Conservation (phyloP, 2,888 invertebrate species). For the Acleris laterana region DNA sequence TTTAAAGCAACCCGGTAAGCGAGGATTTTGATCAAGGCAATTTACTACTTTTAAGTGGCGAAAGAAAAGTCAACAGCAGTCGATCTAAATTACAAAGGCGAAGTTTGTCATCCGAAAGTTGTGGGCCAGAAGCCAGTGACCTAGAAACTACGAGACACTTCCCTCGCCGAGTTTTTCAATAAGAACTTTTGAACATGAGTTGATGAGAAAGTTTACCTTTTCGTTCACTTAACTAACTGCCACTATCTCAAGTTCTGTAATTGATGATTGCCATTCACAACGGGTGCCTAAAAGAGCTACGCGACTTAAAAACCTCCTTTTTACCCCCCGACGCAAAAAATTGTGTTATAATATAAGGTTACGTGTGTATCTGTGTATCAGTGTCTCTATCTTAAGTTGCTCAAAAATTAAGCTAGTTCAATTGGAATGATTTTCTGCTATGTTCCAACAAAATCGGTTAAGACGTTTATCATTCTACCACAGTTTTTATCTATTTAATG, state of each 20-base stretch:
- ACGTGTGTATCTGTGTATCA: too few relatives aligned
- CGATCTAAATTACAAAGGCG: conserved; percentile 58
- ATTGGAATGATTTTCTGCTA: too few relatives aligned
- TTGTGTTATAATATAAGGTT: too few relatives aligned
- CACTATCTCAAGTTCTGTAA: conserved; percentile 40
- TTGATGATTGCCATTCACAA: conserved; percentile 40
- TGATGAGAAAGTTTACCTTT: conserved; percentile 58
- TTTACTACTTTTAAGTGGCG: conserved; percentile 50
- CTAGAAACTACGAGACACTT: conserved; percentile 61
- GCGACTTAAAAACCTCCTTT: not conserved
- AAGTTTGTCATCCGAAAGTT: conserved; percentile 61
- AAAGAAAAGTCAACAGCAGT: conserved; percentile 51
- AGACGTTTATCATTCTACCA: too few relatives aligned
- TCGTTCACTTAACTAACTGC: conserved; percentile 43
- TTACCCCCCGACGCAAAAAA: not conserved
- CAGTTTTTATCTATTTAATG: too few relatives aligned
- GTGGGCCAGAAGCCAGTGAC: conserved; percentile 53
- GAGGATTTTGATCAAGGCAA: conserved; percentile 39
- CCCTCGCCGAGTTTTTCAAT: conserved; percentile 70
- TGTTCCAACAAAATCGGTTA: too few relatives aligned
- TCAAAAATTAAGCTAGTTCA: too few relatives aligned
- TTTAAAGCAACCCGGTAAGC: conserved; percentile 17
- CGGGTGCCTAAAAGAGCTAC: not conserved
- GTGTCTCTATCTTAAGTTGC: too few relatives aligned
- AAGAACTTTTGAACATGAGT: conserved; percentile 61